A percentile compares a stretch with the other conserved stretches of the same genome.
Evolutionary conservation across 2,113 vertebrate genomes (phyloP).

Genomic region (Cettia cetti): DNA sequence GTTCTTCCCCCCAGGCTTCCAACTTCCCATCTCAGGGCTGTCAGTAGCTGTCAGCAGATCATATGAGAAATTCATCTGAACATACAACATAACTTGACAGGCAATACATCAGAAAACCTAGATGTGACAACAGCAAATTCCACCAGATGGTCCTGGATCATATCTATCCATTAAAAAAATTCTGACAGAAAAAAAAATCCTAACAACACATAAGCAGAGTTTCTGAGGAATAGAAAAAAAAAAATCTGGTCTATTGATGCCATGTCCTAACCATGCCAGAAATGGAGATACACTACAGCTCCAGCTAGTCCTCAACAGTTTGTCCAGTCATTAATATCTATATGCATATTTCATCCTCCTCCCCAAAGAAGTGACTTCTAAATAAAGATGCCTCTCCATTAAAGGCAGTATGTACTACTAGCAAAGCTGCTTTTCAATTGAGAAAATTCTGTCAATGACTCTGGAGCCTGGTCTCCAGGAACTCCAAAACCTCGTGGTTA

Average conservation of each 20-base stretch:
- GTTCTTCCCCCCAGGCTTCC: background rate
- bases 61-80: slow-evolving; percentile 39
- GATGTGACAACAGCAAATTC: slow-evolving; percentile 41
- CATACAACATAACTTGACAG: slow-evolving; percentile 37
- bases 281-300: background rate
- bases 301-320: background rate
- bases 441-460: background rate
- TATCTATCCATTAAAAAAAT: background rate
- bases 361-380: background rate
- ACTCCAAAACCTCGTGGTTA: background rate
- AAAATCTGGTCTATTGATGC: background rate
- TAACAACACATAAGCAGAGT: background rate
- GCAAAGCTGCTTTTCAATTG: background rate
- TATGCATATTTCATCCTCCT: background rate
- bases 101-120: slow-evolving; percentile 62
- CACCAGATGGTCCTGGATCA: slow-evolving; percentile 56
- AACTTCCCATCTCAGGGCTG: slow-evolving; percentile 14
- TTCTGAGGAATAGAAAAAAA: background rate
- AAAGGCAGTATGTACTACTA: background rate
- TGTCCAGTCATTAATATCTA: background rate
- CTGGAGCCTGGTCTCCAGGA: background rate
- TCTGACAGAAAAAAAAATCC: background rate
- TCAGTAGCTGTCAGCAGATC: slow-evolving; percentile 40
- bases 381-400: background rate
- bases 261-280: background rate